Evolutionary conservation across 2,888 invertebrate genomes (phyloP), one percentile per base, ranked within the genome.

Genomic region (Paralinhomoeus sp.): DNA sequence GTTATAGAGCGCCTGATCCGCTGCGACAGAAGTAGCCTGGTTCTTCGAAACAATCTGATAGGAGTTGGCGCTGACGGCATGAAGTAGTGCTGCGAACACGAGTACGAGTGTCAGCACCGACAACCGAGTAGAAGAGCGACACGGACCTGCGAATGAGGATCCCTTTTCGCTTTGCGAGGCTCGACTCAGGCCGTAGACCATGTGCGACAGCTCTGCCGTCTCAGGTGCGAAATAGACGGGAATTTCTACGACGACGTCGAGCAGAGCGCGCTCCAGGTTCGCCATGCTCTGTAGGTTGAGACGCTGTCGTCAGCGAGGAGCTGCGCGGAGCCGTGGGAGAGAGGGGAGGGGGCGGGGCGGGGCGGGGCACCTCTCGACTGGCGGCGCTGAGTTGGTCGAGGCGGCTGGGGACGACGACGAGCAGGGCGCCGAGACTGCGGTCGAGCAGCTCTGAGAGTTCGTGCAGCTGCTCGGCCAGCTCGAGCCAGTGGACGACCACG

Each of bases 331-430:
- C n/a, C n/a, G n/a, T n/a, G n/a, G n/a, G n/a, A n/a, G n/a, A n/a
- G n/a, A n/a, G n/a, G n/a, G n/a, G n/a, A n/a, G n/a, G n/a, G n/a
- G n/a, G n/a, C n/a, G n/a, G n/a, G n/a, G n/a, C n/a, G n/a, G n/a
- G n/a, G n/a, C n/a, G n/a, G n/a, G n/a, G n/a, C 21, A 52, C 55
- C 44, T 50, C 46, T 37, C 45, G 41, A 31, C 54, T 52, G 15
- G 44, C 47, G 17, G 49, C 47, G 21, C 50, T 47, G 37, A 57
- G 47, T 1, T 42, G 45, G 13, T 49, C 49, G 13, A 57, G 42
- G 38, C 57, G 55, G 22, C 46, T 41, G 2, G 60, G 60, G 36
- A 60, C 50, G 24, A 61, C 44, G n/a, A 60, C 47, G 3, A 60
- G 43, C 2, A 60, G 51, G 2, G 57, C 57, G 36, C 60, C 60